These are phyloP conservation scores for Scaptomyza tumidula DNA, from an alignment of 2,888 invertebrate species.

Conservation along the genomic window DNA sequence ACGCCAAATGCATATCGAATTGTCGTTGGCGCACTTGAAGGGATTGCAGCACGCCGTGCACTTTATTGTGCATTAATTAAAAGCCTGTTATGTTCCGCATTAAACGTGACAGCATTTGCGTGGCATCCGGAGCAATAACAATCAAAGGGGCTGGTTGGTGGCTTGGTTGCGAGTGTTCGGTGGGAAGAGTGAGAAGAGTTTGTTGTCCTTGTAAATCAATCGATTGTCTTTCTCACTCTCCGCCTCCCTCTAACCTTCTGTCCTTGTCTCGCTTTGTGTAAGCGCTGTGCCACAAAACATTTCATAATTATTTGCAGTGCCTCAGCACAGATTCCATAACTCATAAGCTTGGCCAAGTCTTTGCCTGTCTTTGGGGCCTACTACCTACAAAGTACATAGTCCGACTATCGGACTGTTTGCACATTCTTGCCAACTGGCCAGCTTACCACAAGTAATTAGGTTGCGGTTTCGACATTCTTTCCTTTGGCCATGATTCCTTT, in stretches of 20 bases:
- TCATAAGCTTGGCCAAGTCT: slow-evolving; percentile 26
- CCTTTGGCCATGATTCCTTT: slow-evolving; percentile 77
- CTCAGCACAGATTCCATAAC: slow-evolving; percentile 75
- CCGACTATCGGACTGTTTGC: slow-evolving; percentile 41
- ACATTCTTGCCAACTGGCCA: slow-evolving; percentile 56
- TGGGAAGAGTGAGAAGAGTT: background rate
- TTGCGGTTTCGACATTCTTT: slow-evolving; percentile 75
- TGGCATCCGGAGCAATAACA: background rate
- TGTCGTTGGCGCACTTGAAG: slow-evolving; percentile 56
- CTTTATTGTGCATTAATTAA: slow-evolving; percentile 78
- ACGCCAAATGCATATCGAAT: slow-evolving; percentile 62
- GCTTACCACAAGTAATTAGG: slow-evolving; percentile 80
- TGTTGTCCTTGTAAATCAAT: slow-evolving; percentile 73
- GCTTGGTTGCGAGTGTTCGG: background rate
- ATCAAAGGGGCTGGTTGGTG: background rate
- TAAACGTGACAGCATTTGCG: slow-evolving; percentile 58
- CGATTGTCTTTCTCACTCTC: slow-evolving; percentile 51
- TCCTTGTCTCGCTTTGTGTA: background rate
- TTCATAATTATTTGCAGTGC: slow-evolving; percentile 76
- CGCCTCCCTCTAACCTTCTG: too few relatives aligned
- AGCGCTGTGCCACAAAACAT: slow-evolving; percentile 48
- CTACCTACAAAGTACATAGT: background rate
- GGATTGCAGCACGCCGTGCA: slow-evolving; percentile 36
- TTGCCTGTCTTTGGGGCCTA: slow-evolving; percentile 1
- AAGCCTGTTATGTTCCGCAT: slow-evolving; percentile 72